Evolutionary conservation across 2,797 vertebrate species (phyloP), one percentile per base, ranked within the genome.

Genomic region (Leontopithecus rosalia): DNA sequence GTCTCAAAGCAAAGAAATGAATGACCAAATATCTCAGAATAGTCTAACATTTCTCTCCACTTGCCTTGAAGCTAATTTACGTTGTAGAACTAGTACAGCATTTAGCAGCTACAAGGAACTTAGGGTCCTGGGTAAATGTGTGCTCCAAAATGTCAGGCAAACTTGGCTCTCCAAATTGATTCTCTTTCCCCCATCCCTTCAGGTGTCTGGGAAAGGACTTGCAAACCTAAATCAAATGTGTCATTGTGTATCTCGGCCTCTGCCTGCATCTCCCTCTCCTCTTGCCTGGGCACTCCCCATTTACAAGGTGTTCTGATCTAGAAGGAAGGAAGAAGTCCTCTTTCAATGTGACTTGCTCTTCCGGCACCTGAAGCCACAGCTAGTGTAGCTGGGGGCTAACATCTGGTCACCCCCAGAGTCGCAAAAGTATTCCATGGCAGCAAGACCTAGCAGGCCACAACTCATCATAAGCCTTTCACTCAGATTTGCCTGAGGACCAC

Each of bases 21-120:
- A 73, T 80, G 17, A 80, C 12, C 64, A 89, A 95, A 73, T 76
- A 57, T 7, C 28, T 85, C 70, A 80, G 57, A 86, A 80, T 19
- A 82, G 41, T 88, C 39, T 14, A 75, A 94, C 67, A 24, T 20
- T 75, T 77, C 58, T 93, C 57, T 73, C 55, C 33, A 67, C 20
- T 91, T 72, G 36, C 77, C 90, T 96, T 57, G 20, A 85, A 83
- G 46, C 80, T 11, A 15, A 90, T 85, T 87, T 88, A 83, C 24
- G 80, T 96, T 96, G 92, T 84, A 95, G 67, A 95, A 93, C 24
- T 11, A 88, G 85, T 17, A 36, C 50, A 81, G 39, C 15, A 81
- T 41, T 93, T 70, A 81, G 72, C 72, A 94, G 19, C 48, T 75
- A 84, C 76, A 58, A 87, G 46, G 33, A 82, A 90, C 43, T 61